Evolutionary conservation across 2,888 invertebrate genomes (phyloP), one percentile per base, ranked within the genome.

Genomic region (Empis livida): DNA sequence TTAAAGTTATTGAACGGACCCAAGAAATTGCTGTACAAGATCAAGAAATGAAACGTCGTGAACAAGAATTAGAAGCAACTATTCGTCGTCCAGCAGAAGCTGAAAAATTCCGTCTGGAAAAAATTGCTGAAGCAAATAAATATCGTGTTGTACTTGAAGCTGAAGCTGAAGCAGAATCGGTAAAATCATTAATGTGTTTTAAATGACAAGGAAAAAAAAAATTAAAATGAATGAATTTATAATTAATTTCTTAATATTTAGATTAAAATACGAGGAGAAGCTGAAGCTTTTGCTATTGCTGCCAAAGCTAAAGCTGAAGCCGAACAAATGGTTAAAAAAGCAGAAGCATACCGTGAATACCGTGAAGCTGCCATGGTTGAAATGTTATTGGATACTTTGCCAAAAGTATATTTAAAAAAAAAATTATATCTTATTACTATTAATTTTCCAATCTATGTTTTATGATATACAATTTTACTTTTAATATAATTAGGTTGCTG

Each of bases 301-400:
- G 93, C 91, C 1, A 93, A 92, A 70, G 96, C 95, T 1, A 87
- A 81, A 56, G 96, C 96, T 2, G 96, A 97, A 63, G 93, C 95
- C 0, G 93, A 92, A 67, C 95, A 95, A 71, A 94, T 96, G 91
- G 80, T 87, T 1, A 91, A 91, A 72, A 97, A 96, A 63, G 96
- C 95, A 0, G 94, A 94, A 58, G 96, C 97, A 14, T 96, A 88
- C 84, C 88, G 86, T 63, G 93, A 95, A 62, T 97, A 96, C 68
- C 89, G 93, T 55, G 91, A 87, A 45, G 93, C 94, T 31, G 93
- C 94, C 11, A 89, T 93, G 84, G 81, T 92, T 50, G 95, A 96
- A 63, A 96, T 97, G 95, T 82, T 95, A 63, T 77, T 97, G 51
- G 93, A 95, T 48, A 87, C 90, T 37, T 72, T 97, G 61, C 96